Percentiles rank a stretch among this genome's conserved stretches.
Evolutionary conservation across 2,797 vertebrate species (phyloP).

Genomic region (Antennarius maculatus): DNA sequence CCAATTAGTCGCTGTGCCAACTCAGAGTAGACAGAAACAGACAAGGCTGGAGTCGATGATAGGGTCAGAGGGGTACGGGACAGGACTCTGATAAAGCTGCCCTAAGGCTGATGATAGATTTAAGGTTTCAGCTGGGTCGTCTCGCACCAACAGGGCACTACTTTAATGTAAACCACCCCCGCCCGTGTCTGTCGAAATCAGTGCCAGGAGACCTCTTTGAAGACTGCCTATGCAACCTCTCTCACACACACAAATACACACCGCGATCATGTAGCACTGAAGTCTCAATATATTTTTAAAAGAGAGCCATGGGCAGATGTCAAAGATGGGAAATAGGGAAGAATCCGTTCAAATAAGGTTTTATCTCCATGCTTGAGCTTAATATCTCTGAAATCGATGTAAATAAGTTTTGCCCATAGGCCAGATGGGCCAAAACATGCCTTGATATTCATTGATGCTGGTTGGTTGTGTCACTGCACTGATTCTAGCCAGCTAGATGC

Average conservation of each 20-base stretch:
- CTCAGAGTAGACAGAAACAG: slow-evolving; percentile 53
- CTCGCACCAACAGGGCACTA: slow-evolving; percentile 59
- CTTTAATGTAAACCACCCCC: slow-evolving; percentile 79
- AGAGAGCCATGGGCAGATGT: slow-evolving; percentile 50
- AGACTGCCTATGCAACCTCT: slow-evolving; percentile 45
- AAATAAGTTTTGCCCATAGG: slow-evolving; percentile 57
- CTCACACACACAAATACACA: slow-evolving; percentile 9
- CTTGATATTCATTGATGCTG: slow-evolving; percentile 54
- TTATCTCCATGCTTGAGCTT: slow-evolving; percentile 34
- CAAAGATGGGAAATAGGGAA: slow-evolving; percentile 52
- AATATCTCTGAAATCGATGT: slow-evolving; percentile 59
- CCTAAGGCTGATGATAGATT: slow-evolving; percentile 75
- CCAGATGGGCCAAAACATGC: slow-evolving; percentile 74
- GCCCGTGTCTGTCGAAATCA: slow-evolving; percentile 65
- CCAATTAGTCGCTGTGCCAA: slow-evolving; percentile 65
- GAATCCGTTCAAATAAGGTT: slow-evolving; percentile 49
- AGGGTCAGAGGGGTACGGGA: slow-evolving; percentile 73
- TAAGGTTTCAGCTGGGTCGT: slow-evolving; percentile 61
- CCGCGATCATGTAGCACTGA: slow-evolving; percentile 60
- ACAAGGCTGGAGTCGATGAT: slow-evolving; percentile 59
- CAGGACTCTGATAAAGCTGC: slow-evolving; percentile 58
- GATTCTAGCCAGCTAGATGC: slow-evolving; percentile 13
- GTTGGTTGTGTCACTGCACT: slow-evolving; percentile 16
- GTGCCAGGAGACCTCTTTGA: slow-evolving; percentile 75
- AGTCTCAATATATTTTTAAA: slow-evolving; percentile 40